phyloP scores from a whole-genome alignment of 35 echinoderm and acorn worm genomes.

The Ophioderma brevispina region DNA sequence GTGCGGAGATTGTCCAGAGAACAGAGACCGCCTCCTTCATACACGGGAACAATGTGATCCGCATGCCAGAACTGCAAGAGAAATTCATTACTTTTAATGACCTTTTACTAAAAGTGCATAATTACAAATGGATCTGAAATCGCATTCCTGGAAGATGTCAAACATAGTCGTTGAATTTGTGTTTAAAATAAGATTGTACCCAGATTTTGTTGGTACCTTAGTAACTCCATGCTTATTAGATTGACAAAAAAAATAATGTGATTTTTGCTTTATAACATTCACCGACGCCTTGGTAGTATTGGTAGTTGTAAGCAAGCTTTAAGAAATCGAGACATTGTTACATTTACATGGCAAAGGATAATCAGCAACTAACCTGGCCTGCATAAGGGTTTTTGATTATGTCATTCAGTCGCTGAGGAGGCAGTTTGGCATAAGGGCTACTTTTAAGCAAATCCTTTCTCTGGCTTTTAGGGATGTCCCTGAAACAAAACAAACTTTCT shows the following conservation, averaged over 20 bases:
- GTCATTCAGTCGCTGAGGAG: conserved; percentile 58
- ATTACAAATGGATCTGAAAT: too few species aligned
- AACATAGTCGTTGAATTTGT: too few species aligned
- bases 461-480: conserved; percentile 69
- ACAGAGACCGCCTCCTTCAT: conserved; percentile 81
- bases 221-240: too few species aligned
- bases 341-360: neutral
- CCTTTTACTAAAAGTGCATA: too few species aligned
- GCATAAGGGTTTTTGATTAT: conserved; percentile 70
- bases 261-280: neutral
- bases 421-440: conserved; percentile 28
- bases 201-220: too few species aligned
- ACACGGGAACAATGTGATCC: conserved; percentile 84
- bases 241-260: neutral
- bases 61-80: conserved; percentile 85
- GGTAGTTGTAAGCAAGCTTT: neutral
- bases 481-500: too few species aligned
- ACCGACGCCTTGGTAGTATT: too few species aligned
- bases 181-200: too few species aligned
- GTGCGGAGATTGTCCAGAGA: conserved; percentile 82
- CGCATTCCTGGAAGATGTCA: too few species aligned
- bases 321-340: neutral
- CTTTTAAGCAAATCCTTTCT: conserved; percentile 50
- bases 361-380: conserved; percentile 75
- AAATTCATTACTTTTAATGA: conserved; percentile 6